Evolutionary conservation across 2,113 vertebrate genomes (phyloP).

Genomic region (Trochalopteron elliotii): DNA sequence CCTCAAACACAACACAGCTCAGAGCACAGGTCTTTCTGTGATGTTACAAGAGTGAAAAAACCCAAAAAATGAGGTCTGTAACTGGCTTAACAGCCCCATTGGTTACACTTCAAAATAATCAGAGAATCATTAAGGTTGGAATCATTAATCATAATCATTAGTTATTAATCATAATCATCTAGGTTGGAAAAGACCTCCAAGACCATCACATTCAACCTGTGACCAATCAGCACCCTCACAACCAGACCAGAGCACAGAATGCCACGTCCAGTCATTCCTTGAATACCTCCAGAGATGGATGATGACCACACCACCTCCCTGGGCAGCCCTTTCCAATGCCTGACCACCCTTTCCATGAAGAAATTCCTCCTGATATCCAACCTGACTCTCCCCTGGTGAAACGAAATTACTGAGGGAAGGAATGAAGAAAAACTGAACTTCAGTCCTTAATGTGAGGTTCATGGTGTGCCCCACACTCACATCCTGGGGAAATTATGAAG

Average conservation of each 20-base stretch:
- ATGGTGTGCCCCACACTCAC: not conserved
- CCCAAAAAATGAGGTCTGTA: not conserved
- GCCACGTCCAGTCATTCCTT: rapidly evolving
- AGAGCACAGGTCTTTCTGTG: rapidly evolving
- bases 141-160: not conserved
- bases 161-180: not conserved
- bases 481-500: not conserved
- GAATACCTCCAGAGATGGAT: not conserved
- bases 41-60: not conserved
- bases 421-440: not conserved
- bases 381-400: not conserved
- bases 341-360: not conserved
- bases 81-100: not conserved
- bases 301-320: not conserved
- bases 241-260: not conserved
- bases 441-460: not conserved
- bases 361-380: not conserved
- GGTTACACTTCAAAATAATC: not conserved
- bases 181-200: not conserved
- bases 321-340: not conserved
- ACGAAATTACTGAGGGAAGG: not conserved
- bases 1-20: not conserved
- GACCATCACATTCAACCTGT: not conserved
- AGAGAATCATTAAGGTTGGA: not conserved
- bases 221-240: not conserved